Evolutionary conservation across 2,888 invertebrate genomes (phyloP), one percentile per base, ranked within the genome.

Genomic region (Seladonia tumulorum): DNA sequence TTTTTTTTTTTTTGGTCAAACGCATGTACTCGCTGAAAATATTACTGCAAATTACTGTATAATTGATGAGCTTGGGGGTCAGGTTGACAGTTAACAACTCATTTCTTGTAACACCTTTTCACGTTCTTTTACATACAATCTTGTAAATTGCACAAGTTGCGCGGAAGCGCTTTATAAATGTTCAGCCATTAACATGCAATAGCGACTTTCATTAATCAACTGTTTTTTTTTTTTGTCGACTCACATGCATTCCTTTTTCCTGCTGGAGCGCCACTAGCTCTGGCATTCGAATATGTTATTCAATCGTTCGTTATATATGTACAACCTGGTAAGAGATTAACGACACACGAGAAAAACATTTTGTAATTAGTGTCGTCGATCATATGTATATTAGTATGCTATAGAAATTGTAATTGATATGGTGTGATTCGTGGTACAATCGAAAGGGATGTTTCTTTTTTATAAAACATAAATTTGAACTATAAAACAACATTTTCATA

Each of bases 41-140:
- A 35, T 79, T 25, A 57, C 47, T 60, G 57, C n/a, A 49, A 81
- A 78, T 60, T 70, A 12, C 81, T 78, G 12, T 68, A 18, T 68
- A 80, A 78, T 76, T 53, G 76, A 78, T 76, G 80, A 68, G 82
- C 53, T 76, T 68, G 79, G 86, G n/a, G 87, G 76, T 81, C 73
- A 79, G 78, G 87, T 86, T 87, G 87, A 87, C 87, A 87, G 87
- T 87, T 86, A 77, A 79, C 57, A 80, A 80, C 68, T 78, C 49
- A 39, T 77, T 57, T 42, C 66, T 45, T 60, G 16, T 45, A 18
- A 78, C 22, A 42, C 35, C 49, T 45, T 53, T 49, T 60, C 79
- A 39, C 39, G 60, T 53, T 16, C 16, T 76, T 45, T 49, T 45
- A 49, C 47, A 29, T 42, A 74, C 70, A 80, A 66, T 76, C 86